Base-by-base conservation (phyloP, 2,113 vertebrate genomes). In the Nestor notabilis region DNA sequence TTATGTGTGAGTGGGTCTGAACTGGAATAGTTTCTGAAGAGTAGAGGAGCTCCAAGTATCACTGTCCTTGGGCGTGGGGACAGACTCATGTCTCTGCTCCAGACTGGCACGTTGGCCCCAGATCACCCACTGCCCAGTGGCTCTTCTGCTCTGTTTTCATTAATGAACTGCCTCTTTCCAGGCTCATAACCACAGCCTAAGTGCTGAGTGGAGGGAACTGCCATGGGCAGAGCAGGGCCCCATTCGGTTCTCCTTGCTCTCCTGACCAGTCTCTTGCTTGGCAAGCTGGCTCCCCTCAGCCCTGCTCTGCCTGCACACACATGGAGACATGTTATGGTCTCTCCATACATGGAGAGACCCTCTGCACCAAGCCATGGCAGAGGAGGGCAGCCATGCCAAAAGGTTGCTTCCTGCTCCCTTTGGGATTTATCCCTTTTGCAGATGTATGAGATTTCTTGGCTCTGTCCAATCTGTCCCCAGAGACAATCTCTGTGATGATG, bases 171-270 rank as follows among this genome's bases (percentile, higher is more conserved):
- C 23, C 41, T 71, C 31, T 75, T 80, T 56, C 56, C 47, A 86
- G n/a, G 23, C 46, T 85, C 46, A 28, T 46, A 25, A 24, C 37
- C 46, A 5, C 3, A 43, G 71, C 44, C 44, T n/a, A 19, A 9
- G 33, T n/a, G 39, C 66, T 49, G 16, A 55, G 23, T 19, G 47
- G 35, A 39, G 74, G 41, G 39, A 43, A 53, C 52, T 55, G 47
- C 64, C 39, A 41, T 1, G 5, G 35, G 72, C 74, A 87, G 49
- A 82, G 44, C 1, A 0, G 27, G 13, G 18, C 2, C 13, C 20
- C 15, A 0, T 41, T 56, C n/a, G 44, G 33, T 53, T 47, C 15
- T 10, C n/a, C 0, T 0, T 33, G 44, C 17, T 74, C 50, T 61
- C 35, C 25, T 37, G 52, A 16, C 50, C 46, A 8, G 11, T 4